Evolutionary conservation across 2,113 vertebrate species (phyloP).

Genomic region (Tupaia chinensis): DNA sequence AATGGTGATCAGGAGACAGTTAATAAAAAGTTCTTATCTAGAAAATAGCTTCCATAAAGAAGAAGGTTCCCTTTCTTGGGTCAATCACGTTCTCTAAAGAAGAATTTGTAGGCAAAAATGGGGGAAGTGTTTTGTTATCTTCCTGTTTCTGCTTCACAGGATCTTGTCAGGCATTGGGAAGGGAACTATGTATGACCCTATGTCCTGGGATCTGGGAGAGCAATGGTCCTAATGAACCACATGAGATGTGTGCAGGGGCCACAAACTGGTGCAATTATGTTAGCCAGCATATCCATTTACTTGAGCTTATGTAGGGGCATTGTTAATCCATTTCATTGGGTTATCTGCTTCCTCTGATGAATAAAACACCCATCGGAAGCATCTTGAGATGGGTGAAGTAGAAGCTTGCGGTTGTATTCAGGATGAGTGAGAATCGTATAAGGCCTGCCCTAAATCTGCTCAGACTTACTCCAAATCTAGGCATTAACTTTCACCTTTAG

Average conservation of each 20-base stretch:
- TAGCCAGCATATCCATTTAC: not conserved
- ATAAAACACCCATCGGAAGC: not conserved
- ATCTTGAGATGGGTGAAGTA: not conserved
- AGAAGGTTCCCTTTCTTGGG: not conserved
- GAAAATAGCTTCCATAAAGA: not conserved
- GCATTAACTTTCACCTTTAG: not conserved
- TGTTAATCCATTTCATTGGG: not conserved
- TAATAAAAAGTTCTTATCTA: not conserved
- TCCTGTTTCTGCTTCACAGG: not conserved
- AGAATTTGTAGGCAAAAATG: not conserved
- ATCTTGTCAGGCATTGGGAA: too few relatives aligned
- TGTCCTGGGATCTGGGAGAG: not conserved
- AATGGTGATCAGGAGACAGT: not conserved
- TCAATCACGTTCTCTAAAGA: not conserved
- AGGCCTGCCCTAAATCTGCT: not conserved
- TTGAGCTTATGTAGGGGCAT: not conserved
- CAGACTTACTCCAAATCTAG: not conserved
- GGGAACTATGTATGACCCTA: too few relatives aligned
- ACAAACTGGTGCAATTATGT: not conserved
- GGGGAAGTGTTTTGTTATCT: fast-evolving
- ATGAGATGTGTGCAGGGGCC: too few relatives aligned
- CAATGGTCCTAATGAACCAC: too few relatives aligned
- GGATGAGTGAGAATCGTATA: fast-evolving
- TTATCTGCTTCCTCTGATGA: not conserved
- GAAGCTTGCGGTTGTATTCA: not conserved